These are phyloP conservation scores for Ageneiosus marmoratus DNA, from an alignment of 2,113 vertebrate species.

Conservation along the genomic window DNA sequence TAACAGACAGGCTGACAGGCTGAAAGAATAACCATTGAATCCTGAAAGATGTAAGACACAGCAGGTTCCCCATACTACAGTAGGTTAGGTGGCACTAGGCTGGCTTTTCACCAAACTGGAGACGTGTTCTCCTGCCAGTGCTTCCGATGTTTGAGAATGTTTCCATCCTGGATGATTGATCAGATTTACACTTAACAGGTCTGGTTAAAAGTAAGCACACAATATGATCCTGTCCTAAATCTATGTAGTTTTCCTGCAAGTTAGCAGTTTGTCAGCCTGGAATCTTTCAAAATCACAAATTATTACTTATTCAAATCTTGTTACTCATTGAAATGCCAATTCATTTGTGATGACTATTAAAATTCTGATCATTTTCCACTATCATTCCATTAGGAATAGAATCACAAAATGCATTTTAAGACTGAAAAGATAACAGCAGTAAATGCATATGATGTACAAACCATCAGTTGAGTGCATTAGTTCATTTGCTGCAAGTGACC, in stretches of 20 bases:
- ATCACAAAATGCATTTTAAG: neutral
- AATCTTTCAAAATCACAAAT: neutral
- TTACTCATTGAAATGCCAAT: too few species aligned
- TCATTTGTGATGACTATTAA: neutral
- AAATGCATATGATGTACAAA: neutral
- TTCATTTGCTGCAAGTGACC: neutral
- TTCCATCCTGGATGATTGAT: neutral
- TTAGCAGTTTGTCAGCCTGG: neutral
- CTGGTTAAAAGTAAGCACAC: neutral
- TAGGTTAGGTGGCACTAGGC: neutral
- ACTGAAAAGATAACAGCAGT: neutral
- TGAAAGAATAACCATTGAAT: conserved; percentile 55
- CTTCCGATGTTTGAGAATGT: neutral
- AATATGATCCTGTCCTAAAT: neutral
- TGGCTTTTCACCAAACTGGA: neutral
- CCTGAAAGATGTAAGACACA: conserved; percentile 35
- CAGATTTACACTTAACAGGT: conserved; percentile 1
- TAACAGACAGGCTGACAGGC: conserved; percentile 56
- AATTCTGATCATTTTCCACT: neutral
- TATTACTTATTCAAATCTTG: neutral
- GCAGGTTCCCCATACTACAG: neutral
- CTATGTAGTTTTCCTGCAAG: neutral
- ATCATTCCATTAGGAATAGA: neutral
- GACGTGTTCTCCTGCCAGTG: neutral
- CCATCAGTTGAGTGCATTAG: neutral